Percentiles rank a stretch among this genome's conserved stretches.
phyloP scores from a whole-genome alignment of 2,888 invertebrate species.

The Neoaliturus tenellus region DNA sequence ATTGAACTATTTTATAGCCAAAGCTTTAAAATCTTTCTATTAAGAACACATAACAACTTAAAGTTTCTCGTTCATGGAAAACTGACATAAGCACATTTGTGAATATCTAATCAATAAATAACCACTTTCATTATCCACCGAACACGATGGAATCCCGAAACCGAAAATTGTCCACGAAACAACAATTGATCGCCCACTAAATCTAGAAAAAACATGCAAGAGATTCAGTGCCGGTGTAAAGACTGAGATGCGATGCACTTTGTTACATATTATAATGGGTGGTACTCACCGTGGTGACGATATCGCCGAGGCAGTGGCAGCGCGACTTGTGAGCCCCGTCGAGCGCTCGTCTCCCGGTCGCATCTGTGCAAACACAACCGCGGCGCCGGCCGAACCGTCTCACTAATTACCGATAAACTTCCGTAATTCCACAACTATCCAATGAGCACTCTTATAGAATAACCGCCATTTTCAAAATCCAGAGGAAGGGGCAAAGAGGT shows the following conservation, averaged over 20 bases:
- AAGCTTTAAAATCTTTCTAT: too few species aligned
- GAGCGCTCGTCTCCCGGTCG: background rate
- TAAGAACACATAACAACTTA: too few species aligned
- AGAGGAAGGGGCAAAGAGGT: background rate
- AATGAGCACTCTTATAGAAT: constrained; percentile 26
- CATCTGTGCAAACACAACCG: constrained; percentile 16
- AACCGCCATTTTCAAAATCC: constrained; percentile 14
- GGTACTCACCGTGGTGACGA: background rate
- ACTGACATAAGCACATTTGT: too few species aligned
- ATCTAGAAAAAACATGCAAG: background rate
- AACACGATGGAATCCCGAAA: too few species aligned
- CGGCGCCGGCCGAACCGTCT: background rate
- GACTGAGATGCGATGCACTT: background rate
- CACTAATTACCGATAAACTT: constrained; percentile 16
- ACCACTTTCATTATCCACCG: too few species aligned
- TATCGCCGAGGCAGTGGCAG: background rate
- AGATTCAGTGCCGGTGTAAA: background rate
- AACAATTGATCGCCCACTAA: too few species aligned
- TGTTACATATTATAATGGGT: background rate
- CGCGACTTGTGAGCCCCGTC: background rate
- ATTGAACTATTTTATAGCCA: too few species aligned
- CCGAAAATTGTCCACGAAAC: too few species aligned
- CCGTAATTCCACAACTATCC: background rate
- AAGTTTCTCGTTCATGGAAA: too few species aligned
- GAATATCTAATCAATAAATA: too few species aligned